phyloP scores from a whole-genome alignment of 2,113 vertebrate genomes.

The Podiceps cristatus region DNA sequence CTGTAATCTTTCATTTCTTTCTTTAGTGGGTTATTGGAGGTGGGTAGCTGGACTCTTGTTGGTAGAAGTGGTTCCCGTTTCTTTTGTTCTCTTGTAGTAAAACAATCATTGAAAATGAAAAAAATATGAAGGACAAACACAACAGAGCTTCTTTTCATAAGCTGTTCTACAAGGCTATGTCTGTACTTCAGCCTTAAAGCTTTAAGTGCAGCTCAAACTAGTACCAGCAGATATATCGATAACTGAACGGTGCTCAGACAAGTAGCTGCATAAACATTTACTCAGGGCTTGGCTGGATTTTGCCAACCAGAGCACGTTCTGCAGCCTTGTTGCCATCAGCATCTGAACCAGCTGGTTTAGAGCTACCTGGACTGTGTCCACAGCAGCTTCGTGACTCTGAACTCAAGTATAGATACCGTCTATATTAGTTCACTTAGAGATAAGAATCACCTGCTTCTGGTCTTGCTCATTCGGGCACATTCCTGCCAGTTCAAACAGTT shows the following conservation, averaged over 20 bases:
- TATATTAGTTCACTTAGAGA: not conserved
- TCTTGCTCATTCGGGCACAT: not conserved
- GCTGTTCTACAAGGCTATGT: not conserved
- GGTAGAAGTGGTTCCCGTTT: not conserved
- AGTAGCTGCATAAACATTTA: not conserved
- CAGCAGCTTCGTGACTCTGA: not conserved
- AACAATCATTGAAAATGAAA: not conserved
- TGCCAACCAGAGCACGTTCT: not conserved
- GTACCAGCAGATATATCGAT: not conserved
- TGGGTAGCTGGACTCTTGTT: not conserved
- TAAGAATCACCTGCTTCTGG: not conserved
- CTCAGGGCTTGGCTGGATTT: not conserved
- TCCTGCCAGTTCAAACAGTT: not conserved
- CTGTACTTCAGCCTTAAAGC: not conserved
- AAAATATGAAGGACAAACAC: not conserved
- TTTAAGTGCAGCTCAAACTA: not conserved
- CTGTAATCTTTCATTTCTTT: not conserved
- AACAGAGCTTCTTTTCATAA: not conserved
- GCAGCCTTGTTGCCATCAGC: not conserved
- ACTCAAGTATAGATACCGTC: not conserved
- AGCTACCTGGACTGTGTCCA: not conserved
- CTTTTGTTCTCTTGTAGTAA: not conserved
- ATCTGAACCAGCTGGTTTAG: not conserved
- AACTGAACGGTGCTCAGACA: not conserved
- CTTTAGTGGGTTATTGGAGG: not conserved